These are phyloP conservation scores for Python bivittatus DNA, from an alignment of 2,113 vertebrate species.

Conservation along the genomic window DNA sequence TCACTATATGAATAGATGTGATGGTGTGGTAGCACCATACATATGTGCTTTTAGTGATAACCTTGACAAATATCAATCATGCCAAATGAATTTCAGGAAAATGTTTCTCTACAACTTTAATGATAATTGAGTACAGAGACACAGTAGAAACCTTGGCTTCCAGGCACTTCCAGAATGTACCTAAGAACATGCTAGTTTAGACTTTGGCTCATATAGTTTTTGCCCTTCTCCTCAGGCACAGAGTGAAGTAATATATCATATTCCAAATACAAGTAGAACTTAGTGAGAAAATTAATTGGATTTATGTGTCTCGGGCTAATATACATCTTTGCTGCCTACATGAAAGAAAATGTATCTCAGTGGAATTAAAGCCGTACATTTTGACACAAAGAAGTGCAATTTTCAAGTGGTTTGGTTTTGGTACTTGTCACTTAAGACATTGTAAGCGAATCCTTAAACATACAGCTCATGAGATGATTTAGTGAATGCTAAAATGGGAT, in stretches of 20 bases:
- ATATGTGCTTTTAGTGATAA: background rate
- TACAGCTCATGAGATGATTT: slow-evolving; percentile 23
- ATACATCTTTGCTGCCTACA: slow-evolving; percentile 12
- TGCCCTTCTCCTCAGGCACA: background rate
- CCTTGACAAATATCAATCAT: background rate
- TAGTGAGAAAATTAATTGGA: background rate
- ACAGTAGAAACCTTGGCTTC: background rate
- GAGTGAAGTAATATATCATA: slow-evolving; percentile 2
- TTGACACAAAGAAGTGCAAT: slow-evolving; percentile 42
- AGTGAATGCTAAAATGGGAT: slow-evolving; percentile 54
- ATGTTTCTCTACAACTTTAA: slow-evolving; percentile 1
- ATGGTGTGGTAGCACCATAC: background rate
- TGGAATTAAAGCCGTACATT: slow-evolving; percentile 35
- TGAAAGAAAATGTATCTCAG: slow-evolving; percentile 14
- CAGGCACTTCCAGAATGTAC: background rate
- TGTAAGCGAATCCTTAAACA: slow-evolving; percentile 53
- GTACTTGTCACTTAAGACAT: slow-evolving; percentile 38
- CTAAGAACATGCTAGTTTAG: background rate
- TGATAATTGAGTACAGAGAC: background rate
- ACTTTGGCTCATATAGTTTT: background rate
- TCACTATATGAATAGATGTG: background rate
- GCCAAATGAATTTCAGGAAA: background rate
- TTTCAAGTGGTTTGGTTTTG: slow-evolving; percentile 6
- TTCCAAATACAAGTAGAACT: slow-evolving; percentile 13
- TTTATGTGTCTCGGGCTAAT: background rate